phyloP scores from a whole-genome alignment of 2,113 vertebrate species.

The Saguinus midas region DNA sequence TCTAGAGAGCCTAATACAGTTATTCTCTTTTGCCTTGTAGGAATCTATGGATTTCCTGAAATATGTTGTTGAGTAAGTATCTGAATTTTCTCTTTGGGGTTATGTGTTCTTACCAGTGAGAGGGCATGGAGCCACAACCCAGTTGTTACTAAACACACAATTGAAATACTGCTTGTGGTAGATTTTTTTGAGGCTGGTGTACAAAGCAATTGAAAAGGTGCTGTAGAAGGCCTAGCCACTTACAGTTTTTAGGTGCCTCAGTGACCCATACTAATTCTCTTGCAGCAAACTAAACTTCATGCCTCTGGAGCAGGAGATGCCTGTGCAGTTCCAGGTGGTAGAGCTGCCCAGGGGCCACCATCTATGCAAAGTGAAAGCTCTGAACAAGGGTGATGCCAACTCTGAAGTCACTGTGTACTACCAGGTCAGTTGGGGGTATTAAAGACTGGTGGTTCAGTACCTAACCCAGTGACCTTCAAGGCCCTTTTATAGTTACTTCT shows the following conservation, averaged over 20 bases:
- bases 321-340: constrained; percentile 94
- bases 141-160: constrained; percentile 1
- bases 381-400: constrained; percentile 95
- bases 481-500: background rate
- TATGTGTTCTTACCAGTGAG: background rate
- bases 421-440: constrained; percentile 85
- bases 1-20: background rate
- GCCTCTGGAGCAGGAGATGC: constrained; percentile 87
- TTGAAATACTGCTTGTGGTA: background rate
- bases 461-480: background rate
- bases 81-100: constrained; percentile 28
- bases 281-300: constrained; percentile 90
- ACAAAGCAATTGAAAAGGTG: background rate
- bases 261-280: constrained; percentile 1
- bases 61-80: constrained; percentile 87
- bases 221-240: background rate
- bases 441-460: background rate
- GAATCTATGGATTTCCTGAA: constrained; percentile 88
- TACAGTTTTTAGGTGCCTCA: background rate
- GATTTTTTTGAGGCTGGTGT: background rate
- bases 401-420: constrained; percentile 97
- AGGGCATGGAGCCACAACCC: background rate
- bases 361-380: constrained; percentile 94
- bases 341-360: constrained; percentile 89
- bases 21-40: constrained; percentile 70